phyloP scores from a whole-genome alignment of 2,888 invertebrate genomes.

The Cantharis rufa region DNA sequence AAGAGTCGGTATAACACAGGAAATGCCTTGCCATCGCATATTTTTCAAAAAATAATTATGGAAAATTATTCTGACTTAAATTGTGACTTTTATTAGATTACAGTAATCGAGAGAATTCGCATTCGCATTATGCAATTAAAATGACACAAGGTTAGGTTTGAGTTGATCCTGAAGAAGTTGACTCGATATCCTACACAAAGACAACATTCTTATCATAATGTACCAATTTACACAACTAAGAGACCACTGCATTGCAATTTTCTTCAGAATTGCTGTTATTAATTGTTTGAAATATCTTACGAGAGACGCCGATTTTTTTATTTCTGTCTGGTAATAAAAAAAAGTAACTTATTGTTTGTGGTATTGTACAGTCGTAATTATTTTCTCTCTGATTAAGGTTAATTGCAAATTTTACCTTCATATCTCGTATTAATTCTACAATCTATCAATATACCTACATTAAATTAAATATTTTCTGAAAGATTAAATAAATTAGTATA shows the following conservation, averaged over 20 bases:
- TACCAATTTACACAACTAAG: constrained; percentile 22
- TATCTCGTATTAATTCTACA: not conserved
- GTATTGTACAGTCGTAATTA: not conserved
- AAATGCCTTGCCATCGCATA: constrained; percentile 5
- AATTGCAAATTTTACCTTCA: not conserved
- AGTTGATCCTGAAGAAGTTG: constrained; percentile 5
- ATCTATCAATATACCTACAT: too few species aligned
- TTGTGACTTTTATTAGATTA: constrained; percentile 11
- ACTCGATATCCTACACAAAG: constrained; percentile 7
- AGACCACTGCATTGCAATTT: constrained; percentile 21
- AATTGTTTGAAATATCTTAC: constrained; percentile 24
- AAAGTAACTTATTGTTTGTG: not conserved
- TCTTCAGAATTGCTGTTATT: constrained; percentile 22
- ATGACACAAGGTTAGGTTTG: constrained; percentile 7
- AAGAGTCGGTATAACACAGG: constrained; percentile 8
- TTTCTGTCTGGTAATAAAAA: constrained; percentile 14
- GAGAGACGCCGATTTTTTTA: constrained; percentile 21
- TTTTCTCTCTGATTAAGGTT: not conserved
- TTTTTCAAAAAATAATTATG: not conserved
- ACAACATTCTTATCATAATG: constrained; percentile 27
- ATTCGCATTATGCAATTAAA: constrained; percentile 19
- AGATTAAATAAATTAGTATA: too few species aligned
- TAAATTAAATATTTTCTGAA: not conserved
- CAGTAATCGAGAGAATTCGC: constrained; percentile 15
- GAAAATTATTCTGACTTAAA: constrained; percentile 5